Evolutionary conservation across 2,888 invertebrate species (phyloP).

Genomic region (Melanargia galathea): DNA sequence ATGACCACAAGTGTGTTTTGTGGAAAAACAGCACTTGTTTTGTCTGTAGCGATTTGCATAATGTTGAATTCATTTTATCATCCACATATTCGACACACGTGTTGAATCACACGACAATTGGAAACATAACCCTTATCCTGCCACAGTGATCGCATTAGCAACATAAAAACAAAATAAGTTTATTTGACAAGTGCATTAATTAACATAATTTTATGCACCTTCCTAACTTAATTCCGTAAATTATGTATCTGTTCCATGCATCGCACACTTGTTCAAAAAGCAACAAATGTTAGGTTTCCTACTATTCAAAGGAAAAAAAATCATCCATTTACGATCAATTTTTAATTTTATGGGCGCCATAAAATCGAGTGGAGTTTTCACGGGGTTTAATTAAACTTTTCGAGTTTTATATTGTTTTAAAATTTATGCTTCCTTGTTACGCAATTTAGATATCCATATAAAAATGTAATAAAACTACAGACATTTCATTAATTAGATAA

Average conservation of each 20-base stretch:
- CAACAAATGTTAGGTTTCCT: slow-evolving; percentile 44
- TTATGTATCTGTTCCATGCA: slow-evolving; percentile 40
- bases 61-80: slow-evolving; percentile 34
- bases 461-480: slow-evolving; percentile 8
- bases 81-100: slow-evolving; percentile 38
- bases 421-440: slow-evolving; percentile 23
- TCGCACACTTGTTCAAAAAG: slow-evolving; percentile 40
- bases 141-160: not conserved
- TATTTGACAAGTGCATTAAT: slow-evolving; percentile 12
- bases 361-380: slow-evolving; percentile 56
- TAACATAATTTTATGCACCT: slow-evolving; percentile 42
- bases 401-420: slow-evolving; percentile 24
- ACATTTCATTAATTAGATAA: not conserved
- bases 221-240: slow-evolving; percentile 20
- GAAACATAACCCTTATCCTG: slow-evolving; percentile 21
- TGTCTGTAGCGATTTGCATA: slow-evolving; percentile 40
- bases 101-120: slow-evolving; percentile 46
- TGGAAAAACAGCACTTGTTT: slow-evolving; percentile 32
- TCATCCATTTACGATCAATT: slow-evolving; percentile 40
- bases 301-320: slow-evolving; percentile 35
- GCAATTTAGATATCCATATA: slow-evolving; percentile 16
- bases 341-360: slow-evolving; percentile 43
- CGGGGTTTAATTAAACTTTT: slow-evolving; percentile 27
- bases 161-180: slow-evolving; percentile 1
- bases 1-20: slow-evolving; percentile 19